Base-by-base conservation (phyloP, 1,140 invertebrate genomes). In the Pentalonia nigronervosa region DNA sequence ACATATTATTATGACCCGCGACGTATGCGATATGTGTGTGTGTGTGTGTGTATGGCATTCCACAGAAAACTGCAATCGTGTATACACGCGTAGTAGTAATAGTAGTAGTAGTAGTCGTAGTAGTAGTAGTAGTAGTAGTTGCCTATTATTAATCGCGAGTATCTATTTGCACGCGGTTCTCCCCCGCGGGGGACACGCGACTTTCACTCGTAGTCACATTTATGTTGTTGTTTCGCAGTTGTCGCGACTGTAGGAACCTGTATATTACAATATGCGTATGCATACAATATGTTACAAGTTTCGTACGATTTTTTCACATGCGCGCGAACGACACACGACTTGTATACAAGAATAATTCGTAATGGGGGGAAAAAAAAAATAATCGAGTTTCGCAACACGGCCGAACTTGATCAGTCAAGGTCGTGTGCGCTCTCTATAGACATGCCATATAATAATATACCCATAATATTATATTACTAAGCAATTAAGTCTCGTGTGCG, bases 381-480 rank as follows among this genome's bases (percentile, higher is more conserved):
- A 88, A 48, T 48, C 21, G 17, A 48, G 21, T 88, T 88, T 88
- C 45, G 47, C 45, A 21, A 48, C 30, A 50, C 17, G 17, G 86
- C 23, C 86, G 45, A 84, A 88, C 86, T 88, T 88, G 45, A 88
- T 50, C 14, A 20, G 30, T 48, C 86, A 88, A 47, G 45, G 86
- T 88, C 47, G 30, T 34, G 56, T 60, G 2, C n/a, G 30, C 14
- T 76, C 6, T 76, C 60, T 6, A 53, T 6, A 7, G 11, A 41
- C 30, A 9, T 84, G 3, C 41, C 41, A 41, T 41, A 41, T 41
- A 41, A 41, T 41, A 41, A 41, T 41, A 41, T 41, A 41, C 41
- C 41, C 41, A 41, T 81, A 36, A 34, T 81, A 30, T 25, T 6
- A 60, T 25, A 60, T 67, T 67, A 76, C n/a, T 20, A 17, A n/a